A percentile compares a stretch with the other conserved stretches of the same genome.
These are phyloP conservation scores for Cassiopea andromeda DNA, from an alignment of 30 jellyfish, hydroid and myxozoan species.

Conservation along the genomic window DNA sequence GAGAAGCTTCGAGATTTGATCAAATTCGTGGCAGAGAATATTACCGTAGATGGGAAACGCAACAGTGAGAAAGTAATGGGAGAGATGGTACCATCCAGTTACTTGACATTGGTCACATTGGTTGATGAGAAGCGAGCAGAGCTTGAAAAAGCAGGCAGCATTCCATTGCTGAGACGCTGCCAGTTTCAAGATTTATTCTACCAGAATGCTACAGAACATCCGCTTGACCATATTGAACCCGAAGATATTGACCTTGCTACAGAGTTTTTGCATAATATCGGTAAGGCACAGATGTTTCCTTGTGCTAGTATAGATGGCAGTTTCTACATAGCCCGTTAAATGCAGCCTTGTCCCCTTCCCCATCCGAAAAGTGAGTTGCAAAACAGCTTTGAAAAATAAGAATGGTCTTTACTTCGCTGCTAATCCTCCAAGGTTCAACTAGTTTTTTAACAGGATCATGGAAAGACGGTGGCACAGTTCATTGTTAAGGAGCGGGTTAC, in stretches of 20 bases:
- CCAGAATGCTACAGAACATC: conserved; percentile 47
- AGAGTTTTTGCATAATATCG: conserved; percentile 84
- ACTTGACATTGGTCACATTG: conserved; percentile 54
- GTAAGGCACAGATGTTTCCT: conserved; percentile 11
- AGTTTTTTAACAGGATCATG: no score
- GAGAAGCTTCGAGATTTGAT: conserved; percentile 70
- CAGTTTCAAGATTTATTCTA: conserved; percentile 70
- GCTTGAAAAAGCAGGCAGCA: conserved; percentile 30
- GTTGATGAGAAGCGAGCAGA: conserved; percentile 60
- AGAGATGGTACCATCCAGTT: conserved; percentile 90
- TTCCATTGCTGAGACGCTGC: conserved; percentile 77
- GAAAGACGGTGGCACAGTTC: no score
- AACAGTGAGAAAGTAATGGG: conserved; percentile 85
- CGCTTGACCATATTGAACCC: conserved; percentile 65
- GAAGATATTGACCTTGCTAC: conserved; percentile 88
- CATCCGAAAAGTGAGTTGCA: no score
- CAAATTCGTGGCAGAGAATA: conserved; percentile 71
- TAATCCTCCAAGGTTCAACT: no score
- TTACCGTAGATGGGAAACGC: conserved; percentile 66
- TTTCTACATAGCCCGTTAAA: no score
- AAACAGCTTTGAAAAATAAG: no score
- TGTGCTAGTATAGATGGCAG: no score
- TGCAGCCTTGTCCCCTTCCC: no score
- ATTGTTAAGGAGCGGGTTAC: no score
- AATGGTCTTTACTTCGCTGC: no score